Conservation (phyloP, 1,140 invertebrate species). For the Stenopsyche tienmushanensis region DNA sequence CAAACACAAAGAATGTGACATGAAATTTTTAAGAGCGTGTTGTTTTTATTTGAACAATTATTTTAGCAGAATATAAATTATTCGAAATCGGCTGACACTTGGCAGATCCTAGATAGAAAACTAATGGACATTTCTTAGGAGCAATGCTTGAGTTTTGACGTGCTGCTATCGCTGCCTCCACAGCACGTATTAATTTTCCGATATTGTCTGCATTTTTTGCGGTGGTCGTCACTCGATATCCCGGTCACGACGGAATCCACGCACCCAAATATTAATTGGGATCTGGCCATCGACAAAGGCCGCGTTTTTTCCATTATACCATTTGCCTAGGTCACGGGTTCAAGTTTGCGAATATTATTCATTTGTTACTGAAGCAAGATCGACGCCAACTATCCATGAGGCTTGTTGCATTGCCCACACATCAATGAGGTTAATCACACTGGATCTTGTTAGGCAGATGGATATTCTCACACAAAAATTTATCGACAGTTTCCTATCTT, state of each 20-base stretch:
- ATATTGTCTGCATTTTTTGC: too few relatives aligned
- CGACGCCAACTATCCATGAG: conserved; percentile 10
- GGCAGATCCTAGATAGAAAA: too few relatives aligned
- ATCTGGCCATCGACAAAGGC: conserved; percentile 20
- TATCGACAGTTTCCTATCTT: background rate
- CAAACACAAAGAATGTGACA: too few relatives aligned
- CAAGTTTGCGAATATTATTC: conserved; percentile 28
- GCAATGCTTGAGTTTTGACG: too few relatives aligned
- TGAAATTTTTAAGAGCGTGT: too few relatives aligned
- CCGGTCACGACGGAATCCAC: background rate
- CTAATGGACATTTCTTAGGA: too few relatives aligned
- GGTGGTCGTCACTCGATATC: too few relatives aligned
- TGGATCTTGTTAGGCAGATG: conserved; percentile 25
- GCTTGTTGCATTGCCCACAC: conserved; percentile 22
- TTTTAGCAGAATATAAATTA: too few relatives aligned
- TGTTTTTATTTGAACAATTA: too few relatives aligned
- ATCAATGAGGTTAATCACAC: conserved; percentile 22
- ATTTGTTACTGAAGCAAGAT: conserved; percentile 25
- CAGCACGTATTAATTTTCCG: too few relatives aligned
- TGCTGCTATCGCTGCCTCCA: too few relatives aligned
- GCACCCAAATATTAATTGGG: conserved; percentile 1
- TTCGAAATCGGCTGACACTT: too few relatives aligned
- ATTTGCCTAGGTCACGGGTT: conserved; percentile 31
- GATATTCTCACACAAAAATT: conserved; percentile 8
- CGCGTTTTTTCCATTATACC: conserved; percentile 18